These are phyloP conservation scores for Lonchura striata DNA, from an alignment of 2,113 vertebrate species.

Conservation along the genomic window DNA sequence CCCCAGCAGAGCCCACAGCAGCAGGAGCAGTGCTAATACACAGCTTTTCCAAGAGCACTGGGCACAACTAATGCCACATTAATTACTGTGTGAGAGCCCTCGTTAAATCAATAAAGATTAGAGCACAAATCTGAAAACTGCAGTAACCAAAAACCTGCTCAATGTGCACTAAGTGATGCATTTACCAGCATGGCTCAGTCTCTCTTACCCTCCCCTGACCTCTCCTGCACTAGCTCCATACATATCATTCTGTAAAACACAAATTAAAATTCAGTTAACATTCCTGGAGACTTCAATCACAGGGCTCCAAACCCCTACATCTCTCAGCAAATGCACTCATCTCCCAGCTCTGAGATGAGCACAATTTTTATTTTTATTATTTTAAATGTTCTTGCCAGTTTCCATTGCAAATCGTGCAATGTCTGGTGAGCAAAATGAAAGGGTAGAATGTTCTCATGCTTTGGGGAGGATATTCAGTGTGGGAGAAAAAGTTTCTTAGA, in stretches of 20 bases:
- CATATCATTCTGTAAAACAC: background rate
- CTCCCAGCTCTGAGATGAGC: constrained; percentile 43
- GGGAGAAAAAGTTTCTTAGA: constrained; percentile 60
- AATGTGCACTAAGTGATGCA: background rate
- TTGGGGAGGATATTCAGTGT: constrained; percentile 45
- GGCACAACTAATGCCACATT: background rate
- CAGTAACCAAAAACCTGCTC: background rate
- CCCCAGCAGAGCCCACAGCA: background rate
- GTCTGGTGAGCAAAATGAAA: constrained; percentile 75
- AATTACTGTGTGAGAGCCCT: background rate
- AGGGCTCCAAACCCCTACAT: background rate
- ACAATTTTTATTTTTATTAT: constrained; percentile 67
- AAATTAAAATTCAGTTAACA: constrained; percentile 47
- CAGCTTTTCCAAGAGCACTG: background rate
- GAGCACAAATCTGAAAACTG: background rate
- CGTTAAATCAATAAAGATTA: background rate
- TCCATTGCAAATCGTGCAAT: constrained; percentile 61
- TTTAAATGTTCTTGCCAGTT: constrained; percentile 60
- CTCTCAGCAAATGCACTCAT: constrained; percentile 33
- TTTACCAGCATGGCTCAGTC: background rate
- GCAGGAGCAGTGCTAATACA: background rate
- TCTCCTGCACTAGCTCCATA: background rate
- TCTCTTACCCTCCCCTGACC: constrained; percentile 19
- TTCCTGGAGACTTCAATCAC: constrained; percentile 43
- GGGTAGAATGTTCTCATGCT: constrained; percentile 68